These are phyloP conservation scores for Ficedula albicollis DNA, from an alignment of 2,797 vertebrate genomes.

Conservation along the genomic window DNA sequence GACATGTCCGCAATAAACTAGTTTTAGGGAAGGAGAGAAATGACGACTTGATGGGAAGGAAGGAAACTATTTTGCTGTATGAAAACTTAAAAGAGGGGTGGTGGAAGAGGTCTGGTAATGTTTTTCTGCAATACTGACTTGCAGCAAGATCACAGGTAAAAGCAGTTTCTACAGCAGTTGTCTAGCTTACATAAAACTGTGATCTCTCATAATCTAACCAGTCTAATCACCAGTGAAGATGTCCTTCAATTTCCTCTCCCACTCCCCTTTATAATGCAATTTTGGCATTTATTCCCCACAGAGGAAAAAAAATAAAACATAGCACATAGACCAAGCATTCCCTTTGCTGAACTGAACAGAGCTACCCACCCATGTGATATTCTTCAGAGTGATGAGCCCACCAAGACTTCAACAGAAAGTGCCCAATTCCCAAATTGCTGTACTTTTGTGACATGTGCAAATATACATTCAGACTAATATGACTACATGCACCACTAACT, in stretches of 20 bases:
- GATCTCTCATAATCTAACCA: background rate
- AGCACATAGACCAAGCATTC: background rate
- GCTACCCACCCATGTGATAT: background rate
- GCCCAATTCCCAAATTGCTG: background rate
- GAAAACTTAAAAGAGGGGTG: background rate
- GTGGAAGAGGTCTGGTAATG: background rate
- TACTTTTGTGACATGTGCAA: background rate
- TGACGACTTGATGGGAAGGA: background rate
- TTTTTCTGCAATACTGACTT: background rate
- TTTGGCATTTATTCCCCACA: background rate
- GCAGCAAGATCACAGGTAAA: background rate
- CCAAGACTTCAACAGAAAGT: background rate
- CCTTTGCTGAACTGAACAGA: background rate
- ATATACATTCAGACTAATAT: background rate
- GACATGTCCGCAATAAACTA: background rate
- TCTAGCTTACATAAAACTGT: background rate
- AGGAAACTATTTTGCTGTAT: slow-evolving; percentile 4
- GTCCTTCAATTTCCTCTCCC: background rate
- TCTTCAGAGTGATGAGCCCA: background rate
- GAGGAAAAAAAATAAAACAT: background rate
- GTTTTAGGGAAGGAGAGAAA: slow-evolving; percentile 17
- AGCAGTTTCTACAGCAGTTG: background rate
- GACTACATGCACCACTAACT: background rate
- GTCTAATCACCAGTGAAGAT: background rate
- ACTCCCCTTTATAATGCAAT: background rate